Base-by-base conservation (phyloP, 37 sponge, comb jelly and placozoan genomes). In the Tethya wilhelma region DNA sequence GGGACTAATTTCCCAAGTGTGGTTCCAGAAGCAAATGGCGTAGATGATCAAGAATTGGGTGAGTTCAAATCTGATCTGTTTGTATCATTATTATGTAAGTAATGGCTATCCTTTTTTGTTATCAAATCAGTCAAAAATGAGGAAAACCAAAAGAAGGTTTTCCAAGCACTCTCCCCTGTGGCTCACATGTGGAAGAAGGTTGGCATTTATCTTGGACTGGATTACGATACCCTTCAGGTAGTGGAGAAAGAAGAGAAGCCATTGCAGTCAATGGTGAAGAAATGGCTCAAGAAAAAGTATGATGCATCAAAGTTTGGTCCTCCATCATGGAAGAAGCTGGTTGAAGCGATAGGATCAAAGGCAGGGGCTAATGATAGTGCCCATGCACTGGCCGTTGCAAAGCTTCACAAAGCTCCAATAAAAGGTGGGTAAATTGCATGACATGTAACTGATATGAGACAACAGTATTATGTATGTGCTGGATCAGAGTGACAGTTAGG, bases 301-400 rank as follows among this genome's bases (percentile, higher is more conserved):
- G 55, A 66, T 32, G n/a, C 31, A 9, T 28, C 60, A 38, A 45
- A 45, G 44, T 76, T 76, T 44, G 79, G 79, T 19, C 25, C 8
- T 37, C 79, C 79, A 2, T 67, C 67, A 8, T 78, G 79, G 79
- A 78, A 32, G 67, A 78, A 67, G 38, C 67, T 78, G 37, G 67
- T 78, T 8, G 79, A 78, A 31, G 79, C 33, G n/a, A 40, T 78
- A 22, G 79, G 36, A n/a, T 22, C 65, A 28, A 53, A 36, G 38
- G 65, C 79, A 19, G 79, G 79, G 4, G 79, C 67, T 9, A 20
- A 0, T 56, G 30, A 78, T 78, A 30, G n/a, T n/a, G n/a, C n/a
- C n/a, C n/a, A n/a, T n/a, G n/a, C n/a, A n/a, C n/a, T n/a, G n/a
- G n/a, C n/a, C n/a, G n/a, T n/a, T n/a, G n/a, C n/a, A n/a, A n/a